phyloP scores from a whole-genome alignment of 1,140 invertebrate genomes.

The Pseudobourletiella spinata region DNA sequence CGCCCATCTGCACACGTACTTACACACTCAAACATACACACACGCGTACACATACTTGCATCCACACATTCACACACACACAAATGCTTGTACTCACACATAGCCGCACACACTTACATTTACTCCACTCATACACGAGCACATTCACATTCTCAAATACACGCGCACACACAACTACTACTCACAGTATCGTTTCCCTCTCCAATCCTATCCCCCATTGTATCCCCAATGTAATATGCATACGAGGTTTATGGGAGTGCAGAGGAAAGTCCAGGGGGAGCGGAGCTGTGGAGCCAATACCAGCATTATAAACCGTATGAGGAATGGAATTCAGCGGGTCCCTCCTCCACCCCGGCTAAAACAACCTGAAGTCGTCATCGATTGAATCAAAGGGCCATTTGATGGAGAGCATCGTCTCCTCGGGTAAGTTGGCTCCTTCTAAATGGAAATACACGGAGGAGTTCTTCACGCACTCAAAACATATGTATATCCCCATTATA shows the following conservation, averaged over 20 bases:
- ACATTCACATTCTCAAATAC: background rate
- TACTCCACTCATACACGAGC: background rate
- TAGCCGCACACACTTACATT: background rate
- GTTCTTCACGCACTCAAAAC: background rate
- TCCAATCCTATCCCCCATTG: background rate
- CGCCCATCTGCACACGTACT: background rate
- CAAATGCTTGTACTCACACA: background rate
- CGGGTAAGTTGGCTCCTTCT: background rate
- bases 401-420: background rate
- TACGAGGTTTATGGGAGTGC: too few species aligned
- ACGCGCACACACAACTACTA: background rate
- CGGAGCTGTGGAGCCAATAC: too few species aligned
- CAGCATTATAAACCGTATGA: background rate
- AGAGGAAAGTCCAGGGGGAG: too few species aligned
- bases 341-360: background rate
- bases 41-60: background rate
- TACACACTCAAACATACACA: background rate
- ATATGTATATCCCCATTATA: background rate
- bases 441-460: background rate
- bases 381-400: constrained; percentile 4
- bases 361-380: background rate
- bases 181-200: too few species aligned
- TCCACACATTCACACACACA: background rate
- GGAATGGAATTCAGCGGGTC: background rate
- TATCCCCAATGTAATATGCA: background rate